Conservation (phyloP, 30 jellyfish, hydroid and myxozoan species). For the Cassiopea andromeda region DNA sequence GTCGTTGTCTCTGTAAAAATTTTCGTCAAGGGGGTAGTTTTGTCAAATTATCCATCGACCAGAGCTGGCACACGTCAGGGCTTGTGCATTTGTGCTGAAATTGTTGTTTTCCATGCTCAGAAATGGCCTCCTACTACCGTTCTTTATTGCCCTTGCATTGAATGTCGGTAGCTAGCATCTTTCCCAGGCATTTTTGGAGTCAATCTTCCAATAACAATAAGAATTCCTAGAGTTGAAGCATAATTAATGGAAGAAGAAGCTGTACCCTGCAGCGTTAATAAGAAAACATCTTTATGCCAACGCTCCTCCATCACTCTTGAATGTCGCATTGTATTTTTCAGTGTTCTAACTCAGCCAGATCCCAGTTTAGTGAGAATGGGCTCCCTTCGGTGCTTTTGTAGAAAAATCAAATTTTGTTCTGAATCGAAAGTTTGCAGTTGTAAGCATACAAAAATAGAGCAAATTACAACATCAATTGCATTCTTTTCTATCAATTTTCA, state of each 20-base stretch:
- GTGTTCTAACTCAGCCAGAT: slow-evolving; percentile 42
- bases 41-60: too few species aligned
- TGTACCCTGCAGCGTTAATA: slow-evolving; percentile 2
- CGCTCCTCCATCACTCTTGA: neutral
- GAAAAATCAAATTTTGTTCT: slow-evolving; percentile 63
- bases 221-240: too few species aligned
- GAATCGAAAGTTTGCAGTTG: slow-evolving; percentile 31
- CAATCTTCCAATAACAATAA: too few species aligned
- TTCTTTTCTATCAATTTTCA: slow-evolving; percentile 36
- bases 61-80: too few species aligned
- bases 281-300: neutral
- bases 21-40: too few species aligned
- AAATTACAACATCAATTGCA: slow-evolving; percentile 28
- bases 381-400: slow-evolving; percentile 69
- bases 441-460: slow-evolving; percentile 3
- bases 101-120: too few species aligned
- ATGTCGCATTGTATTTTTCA: neutral
- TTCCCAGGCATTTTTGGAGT: too few species aligned
- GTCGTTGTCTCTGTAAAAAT: too few species aligned
- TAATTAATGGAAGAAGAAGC: neutral
- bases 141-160: too few species aligned
- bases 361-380: slow-evolving; percentile 35
- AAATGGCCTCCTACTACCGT: too few species aligned
- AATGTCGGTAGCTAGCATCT: too few species aligned
- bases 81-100: too few species aligned